Percentiles rank a stretch among this genome's conserved stretches.
Evolutionary conservation across 2,797 vertebrate genomes (phyloP).

Genomic region (Catamblyrhynchus diadema): DNA sequence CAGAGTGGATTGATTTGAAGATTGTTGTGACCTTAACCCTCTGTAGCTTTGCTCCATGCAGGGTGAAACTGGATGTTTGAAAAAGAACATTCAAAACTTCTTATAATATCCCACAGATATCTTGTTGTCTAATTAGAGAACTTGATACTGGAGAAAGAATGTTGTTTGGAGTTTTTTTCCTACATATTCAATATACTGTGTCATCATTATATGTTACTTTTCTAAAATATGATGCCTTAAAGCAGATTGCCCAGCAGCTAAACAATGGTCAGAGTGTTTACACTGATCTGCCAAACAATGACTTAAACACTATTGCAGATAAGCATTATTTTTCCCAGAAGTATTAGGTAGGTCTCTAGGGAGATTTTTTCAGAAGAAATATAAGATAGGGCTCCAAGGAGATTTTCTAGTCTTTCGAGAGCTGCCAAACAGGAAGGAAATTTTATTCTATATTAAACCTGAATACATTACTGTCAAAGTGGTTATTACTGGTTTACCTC

Average conservation of each 20-base stretch:
- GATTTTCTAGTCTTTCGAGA: neutral
- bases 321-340: neutral
- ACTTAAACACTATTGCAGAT: neutral
- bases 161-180: rapidly evolving
- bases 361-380: neutral
- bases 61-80: neutral
- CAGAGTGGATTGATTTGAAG: neutral
- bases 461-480: constrained; percentile 37
- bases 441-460: constrained; percentile 38
- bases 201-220: neutral
- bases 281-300: neutral
- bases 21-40: neutral
- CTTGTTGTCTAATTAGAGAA: neutral
- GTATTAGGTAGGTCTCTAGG: neutral
- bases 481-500: constrained; percentile 29
- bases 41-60: neutral
- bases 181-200: neutral
- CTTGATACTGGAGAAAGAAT: neutral
- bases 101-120: neutral
- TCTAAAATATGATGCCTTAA: neutral
- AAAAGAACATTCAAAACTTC: neutral
- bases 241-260: neutral
- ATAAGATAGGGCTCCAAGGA: neutral
- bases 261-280: neutral
- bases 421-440: neutral